Base-by-base conservation (phyloP, 2,888 invertebrate species). In the Drosophila nr. medialis region DNA sequence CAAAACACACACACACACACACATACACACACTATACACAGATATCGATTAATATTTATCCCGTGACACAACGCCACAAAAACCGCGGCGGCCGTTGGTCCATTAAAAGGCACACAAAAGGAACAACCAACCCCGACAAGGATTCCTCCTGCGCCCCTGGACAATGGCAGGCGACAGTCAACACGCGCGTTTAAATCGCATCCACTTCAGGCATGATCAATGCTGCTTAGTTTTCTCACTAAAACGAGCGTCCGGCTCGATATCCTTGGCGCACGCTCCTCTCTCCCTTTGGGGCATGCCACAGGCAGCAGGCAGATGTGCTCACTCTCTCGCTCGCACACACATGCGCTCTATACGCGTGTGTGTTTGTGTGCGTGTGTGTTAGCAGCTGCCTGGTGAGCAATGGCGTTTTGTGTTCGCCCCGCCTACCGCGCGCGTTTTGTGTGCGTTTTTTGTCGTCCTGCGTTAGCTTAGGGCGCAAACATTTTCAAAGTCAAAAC, bases 351-450 rank as follows among this genome's bases (percentile, higher is more conserved):
- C 50, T 51, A 24, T 38, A 50, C 59, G 49, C 34, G 63, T 58
- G 54, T 67, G 55, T 49, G 59, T 63, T 51, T 54, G 51, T 65
- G 62, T 64, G 34, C 40, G 59, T 53, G 61, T 62, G 63, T 40
- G 51, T 58, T 61, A 62, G 75, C 77, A 75, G 79, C 77, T 75
- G 76, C 64, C 69, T 32, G 51, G 34, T 29, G 2, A 80, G 86
- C 83, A 91, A 91, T 91, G 91, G 91, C 91, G 91, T 72, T 80
- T 80, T 56, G 36, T 48, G 63, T 70, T 83, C 61, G 83, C 91
- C 76, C 91, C 91, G 91, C 91, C 91, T 83, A 66, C 77, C 62
- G 63, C 60, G 59, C 68, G 80, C 74, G 75, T 77, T 76, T 80
- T 72, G 60, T 58, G 72, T 64, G 73, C 74, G 80, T 72, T 84